Evolutionary conservation across 2,113 vertebrate genomes (phyloP), one percentile per base, ranked within the genome.

Genomic region (Porphyrio hochstetteri): DNA sequence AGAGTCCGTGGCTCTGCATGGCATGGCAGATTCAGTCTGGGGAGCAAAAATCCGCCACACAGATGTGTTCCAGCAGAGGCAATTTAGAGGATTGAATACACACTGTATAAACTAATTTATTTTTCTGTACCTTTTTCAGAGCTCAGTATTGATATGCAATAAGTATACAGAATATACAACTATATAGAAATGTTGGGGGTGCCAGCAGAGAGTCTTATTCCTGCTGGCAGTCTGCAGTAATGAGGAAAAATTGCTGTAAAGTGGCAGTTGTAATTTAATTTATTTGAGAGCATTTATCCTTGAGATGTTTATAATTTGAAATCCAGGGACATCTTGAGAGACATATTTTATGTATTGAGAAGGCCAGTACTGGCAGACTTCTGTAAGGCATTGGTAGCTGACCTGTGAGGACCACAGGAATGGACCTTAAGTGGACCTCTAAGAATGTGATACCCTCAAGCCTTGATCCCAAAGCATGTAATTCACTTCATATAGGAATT

Each of bases 1-100:
- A 75, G 36, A 61, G 21, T 27, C n/a, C 0, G 0, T 0, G 2
- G 20, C 19, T 50, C 44, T 78, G 23, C 13, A 18, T 33, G 20
- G 19, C 9, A 2, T 61, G 36, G 25, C 1, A 2, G 10, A 36
- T 57, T 84, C n/a, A 14, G 35, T 52, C 24, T 63, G 31, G 16
- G 24, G 25, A 78, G 8, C 11, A 8, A 29, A 27, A 79, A 46
- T 67, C 7, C 50, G 77, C 11, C 29, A 11, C 5, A 21, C 10
- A 44, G 9, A 69, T 52, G 36, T 59, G 11, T 68, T 78, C 63
- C 36, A 61, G 52, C 19, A 63, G 50, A 55, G 86, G 36, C 40
- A 81, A 7, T 31, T 15, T 17, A 69, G 55, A 83, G 27, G 23
- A 42, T 7, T 68, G 28, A 69, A 61, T 69, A 61, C 6, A 20